Percentiles rank a stretch among this genome's conserved stretches.
These are phyloP conservation scores for Caligus rogercresseyi DNA, from an alignment of 1,140 invertebrate species.

Conservation along the genomic window DNA sequence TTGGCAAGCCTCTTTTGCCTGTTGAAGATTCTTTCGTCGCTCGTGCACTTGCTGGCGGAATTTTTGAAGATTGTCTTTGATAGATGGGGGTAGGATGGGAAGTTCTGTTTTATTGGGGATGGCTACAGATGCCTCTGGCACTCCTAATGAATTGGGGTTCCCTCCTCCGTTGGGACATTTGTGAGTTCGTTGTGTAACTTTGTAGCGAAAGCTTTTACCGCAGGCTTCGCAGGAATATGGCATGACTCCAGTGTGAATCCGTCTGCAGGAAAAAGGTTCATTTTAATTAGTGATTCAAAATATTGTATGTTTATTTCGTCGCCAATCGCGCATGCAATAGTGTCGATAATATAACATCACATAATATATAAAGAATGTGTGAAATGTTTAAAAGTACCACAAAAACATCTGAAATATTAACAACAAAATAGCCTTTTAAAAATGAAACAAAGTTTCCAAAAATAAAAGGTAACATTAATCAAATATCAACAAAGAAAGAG, in stretches of 20 bases:
- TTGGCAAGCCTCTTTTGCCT: no score
- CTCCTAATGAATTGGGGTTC: background rate
- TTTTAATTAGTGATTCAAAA: no score
- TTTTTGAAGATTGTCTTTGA: background rate
- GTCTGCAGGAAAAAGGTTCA: slow-evolving; percentile 1
- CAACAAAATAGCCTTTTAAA: no score
- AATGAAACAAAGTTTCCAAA: no score
- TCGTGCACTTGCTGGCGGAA: background rate
- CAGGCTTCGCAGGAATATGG: slow-evolving; percentile 62
- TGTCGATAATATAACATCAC: no score
- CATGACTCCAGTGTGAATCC: slow-evolving; percentile 45
- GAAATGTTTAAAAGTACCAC: no score
- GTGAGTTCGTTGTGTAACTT: slow-evolving; percentile 34
- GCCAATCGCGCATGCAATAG: no score
- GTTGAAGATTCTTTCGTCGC: background rate
- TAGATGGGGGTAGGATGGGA: background rate
- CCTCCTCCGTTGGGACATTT: slow-evolving; percentile 11
- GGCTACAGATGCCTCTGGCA: background rate
- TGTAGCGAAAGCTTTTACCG: slow-evolving; percentile 62
- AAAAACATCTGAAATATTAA: no score
- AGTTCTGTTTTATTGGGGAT: background rate
- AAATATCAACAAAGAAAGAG: no score
- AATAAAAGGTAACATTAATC: no score
- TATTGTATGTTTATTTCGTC: no score
- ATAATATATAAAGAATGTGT: no score